Conservation (phyloP, 2,113 vertebrate genomes). For the Peucedramus taeniatus region DNA sequence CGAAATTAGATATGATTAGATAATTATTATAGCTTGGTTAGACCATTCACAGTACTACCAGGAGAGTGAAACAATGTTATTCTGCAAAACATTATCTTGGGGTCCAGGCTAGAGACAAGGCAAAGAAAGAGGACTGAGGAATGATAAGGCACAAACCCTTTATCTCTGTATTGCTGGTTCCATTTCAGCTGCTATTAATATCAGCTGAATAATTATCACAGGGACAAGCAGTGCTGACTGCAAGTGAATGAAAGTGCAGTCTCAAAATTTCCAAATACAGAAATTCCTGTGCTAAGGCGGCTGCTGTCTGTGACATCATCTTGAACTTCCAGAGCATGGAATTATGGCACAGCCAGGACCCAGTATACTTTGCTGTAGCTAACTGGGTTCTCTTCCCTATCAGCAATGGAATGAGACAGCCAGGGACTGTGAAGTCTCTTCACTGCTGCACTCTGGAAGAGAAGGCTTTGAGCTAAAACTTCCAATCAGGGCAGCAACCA, state of each 20-base stretch:
- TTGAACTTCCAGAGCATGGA: neutral
- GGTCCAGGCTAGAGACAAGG: neutral
- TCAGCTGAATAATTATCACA: neutral
- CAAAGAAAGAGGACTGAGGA: neutral
- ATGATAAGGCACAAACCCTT: neutral
- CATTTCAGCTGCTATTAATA: neutral
- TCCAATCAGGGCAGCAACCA: neutral
- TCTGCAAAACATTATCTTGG: neutral
- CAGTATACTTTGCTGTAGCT: neutral
- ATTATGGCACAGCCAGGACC: neutral
- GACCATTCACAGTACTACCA: neutral
- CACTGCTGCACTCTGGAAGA: neutral
- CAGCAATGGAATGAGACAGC: neutral
- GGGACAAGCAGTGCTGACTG: neutral
- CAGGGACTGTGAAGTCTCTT: neutral
- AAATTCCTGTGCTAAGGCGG: neutral
- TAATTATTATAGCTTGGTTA: neutral
- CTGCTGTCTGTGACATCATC: neutral
- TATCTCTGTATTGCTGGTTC: neutral
- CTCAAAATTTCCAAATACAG: neutral
- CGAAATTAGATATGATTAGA: conserved; percentile 5
- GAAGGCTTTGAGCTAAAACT: neutral
- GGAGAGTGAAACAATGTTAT: neutral
- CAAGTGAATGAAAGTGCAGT: neutral
- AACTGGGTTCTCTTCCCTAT: neutral